Evolutionary conservation across 2,797 vertebrate species (phyloP), one percentile per base, ranked within the genome.

Genomic region (Lacerta bilineata): DNA sequence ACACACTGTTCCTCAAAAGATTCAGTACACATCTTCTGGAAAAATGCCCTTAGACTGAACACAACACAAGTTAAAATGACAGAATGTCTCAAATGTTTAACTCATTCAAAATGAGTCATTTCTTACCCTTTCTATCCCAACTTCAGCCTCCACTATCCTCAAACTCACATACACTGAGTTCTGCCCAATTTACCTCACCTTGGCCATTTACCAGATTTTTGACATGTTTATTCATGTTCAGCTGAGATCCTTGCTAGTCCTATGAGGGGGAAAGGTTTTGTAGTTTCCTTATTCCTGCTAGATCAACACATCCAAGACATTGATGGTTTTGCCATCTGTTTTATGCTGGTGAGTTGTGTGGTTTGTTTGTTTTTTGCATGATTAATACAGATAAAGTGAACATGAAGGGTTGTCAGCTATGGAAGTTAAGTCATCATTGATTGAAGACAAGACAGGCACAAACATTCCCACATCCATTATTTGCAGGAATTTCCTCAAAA

Each of bases 341-440:
- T 9, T 36, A 89, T 29, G 39, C 39, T 66, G 83, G 66, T 66
- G 25, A 11, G 3, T 66, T 71, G 59, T 18, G 4, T n/a, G 69
- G 4, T 33, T n/a, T 84, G 72, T 89, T 85, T 20, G 36, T n/a
- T 84, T 80, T 89, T 85, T 20, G 36, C 55, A 50, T 74, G 83
- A 89, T 25, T 71, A 23, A 85, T 72, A 5, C 8, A 72, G 41
- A 74, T 55, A 80, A 10, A 36, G 39, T 71, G 20, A 68, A 85
- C 41, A 74, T 17, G 83, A 72, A 33, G 36, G 36, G 46, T 36
- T 84, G 36, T 80, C 82, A 80, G 20, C 50, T 55, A 39, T 25
- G 50, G 72, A 86, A 88, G 74, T 89, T 29, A 79, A 8, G 66
- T 8, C 23, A 50, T 1, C 61, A 66, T 25, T 75, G 77, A 46